phyloP scores from a whole-genome alignment of 2,888 invertebrate species.

The Drosophila prostipennis region DNA sequence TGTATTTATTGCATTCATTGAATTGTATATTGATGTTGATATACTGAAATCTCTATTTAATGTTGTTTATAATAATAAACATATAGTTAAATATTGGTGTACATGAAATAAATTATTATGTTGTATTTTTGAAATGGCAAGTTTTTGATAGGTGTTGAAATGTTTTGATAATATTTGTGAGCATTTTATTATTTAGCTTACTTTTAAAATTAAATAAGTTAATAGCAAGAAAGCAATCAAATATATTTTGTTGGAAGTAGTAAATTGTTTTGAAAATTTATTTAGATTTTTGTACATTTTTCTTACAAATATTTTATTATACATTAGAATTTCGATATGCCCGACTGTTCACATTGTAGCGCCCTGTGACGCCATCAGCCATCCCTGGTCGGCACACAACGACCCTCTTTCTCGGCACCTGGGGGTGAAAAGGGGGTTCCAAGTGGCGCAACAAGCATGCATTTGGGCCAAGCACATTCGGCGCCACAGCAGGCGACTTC shows the following conservation, averaged over 20 bases:
- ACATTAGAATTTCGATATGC: not conserved
- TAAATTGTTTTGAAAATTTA: not conserved
- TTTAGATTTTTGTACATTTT: no score
- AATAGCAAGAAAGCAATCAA: no score
- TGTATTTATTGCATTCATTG: slow-evolving; percentile 40
- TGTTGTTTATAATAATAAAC: slow-evolving; percentile 14
- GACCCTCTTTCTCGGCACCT: slow-evolving; percentile 1
- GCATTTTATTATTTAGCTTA: no score
- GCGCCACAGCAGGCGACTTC: slow-evolving; percentile 27
- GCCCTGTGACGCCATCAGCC: slow-evolving; percentile 14
- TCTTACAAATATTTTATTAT: no score
- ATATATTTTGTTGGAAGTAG: no score
- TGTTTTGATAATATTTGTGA: no score
- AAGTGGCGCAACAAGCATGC: slow-evolving; percentile 73
- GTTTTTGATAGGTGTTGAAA: no score
- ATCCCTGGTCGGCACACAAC: slow-evolving; percentile 28
- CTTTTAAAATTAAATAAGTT: no score
- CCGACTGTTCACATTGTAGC: slow-evolving; percentile 2
- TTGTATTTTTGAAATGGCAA: not conserved
- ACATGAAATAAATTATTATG: not conserved
- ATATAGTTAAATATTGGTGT: slow-evolving; percentile 8
- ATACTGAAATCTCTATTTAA: slow-evolving; percentile 37
- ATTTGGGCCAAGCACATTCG: slow-evolving; percentile 19
- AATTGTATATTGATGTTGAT: slow-evolving; percentile 33
- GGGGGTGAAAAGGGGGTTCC: not conserved